phyloP scores from a whole-genome alignment of 1,140 invertebrate species.

The Metopolophium dirhodum region DNA sequence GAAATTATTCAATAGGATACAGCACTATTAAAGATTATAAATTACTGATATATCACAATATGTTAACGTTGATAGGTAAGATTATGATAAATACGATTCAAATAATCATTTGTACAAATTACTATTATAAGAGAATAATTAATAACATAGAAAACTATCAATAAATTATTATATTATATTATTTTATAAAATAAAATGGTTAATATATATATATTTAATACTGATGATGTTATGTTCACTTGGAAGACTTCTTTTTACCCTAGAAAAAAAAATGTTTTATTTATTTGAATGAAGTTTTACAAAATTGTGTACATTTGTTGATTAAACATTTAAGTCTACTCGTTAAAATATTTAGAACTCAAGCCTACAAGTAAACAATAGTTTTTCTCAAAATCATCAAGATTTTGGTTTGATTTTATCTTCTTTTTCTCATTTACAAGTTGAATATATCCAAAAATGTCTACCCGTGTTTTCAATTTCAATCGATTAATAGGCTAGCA shows the following conservation, averaged over 20 bases:
- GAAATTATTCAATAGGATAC: not conserved
- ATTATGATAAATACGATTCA: not conserved
- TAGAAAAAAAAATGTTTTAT: not conserved
- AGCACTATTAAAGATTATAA: not conserved
- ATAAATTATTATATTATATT: conserved; percentile 2
- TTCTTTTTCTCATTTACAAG: too few species aligned
- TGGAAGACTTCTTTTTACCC: not conserved
- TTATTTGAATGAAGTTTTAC: too few species aligned
- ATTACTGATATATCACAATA: conserved; percentile 35
- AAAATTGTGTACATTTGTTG: too few species aligned
- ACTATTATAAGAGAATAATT: not conserved
- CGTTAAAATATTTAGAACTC: too few species aligned
- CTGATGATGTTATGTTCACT: not conserved
- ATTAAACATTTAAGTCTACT: too few species aligned
- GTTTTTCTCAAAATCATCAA: too few species aligned
- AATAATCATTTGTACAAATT: not conserved
- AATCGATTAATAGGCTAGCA: too few species aligned
- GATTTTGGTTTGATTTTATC: too few species aligned
- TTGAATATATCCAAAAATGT: too few species aligned
- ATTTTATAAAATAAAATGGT: not conserved
- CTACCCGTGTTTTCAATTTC: too few species aligned
- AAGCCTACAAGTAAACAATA: too few species aligned
- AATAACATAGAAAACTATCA: not conserved
- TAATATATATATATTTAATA: not conserved
- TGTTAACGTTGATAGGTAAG: conserved; percentile 25